These are phyloP conservation scores for Boloria selene DNA, from an alignment of 2,888 invertebrate species.

Conservation along the genomic window DNA sequence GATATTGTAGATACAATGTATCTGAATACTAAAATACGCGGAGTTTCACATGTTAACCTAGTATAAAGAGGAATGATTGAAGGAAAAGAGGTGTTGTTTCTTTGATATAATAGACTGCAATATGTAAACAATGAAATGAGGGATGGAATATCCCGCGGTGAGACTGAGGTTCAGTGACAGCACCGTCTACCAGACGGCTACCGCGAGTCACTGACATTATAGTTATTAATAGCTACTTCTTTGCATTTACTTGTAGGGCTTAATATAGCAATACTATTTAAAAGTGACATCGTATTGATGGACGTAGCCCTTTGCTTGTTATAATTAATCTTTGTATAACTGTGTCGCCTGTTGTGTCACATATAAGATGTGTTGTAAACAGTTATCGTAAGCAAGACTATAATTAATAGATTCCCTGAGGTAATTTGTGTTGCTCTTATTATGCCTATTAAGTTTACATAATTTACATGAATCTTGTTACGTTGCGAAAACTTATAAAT, in stretches of 20 bases:
- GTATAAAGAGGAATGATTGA: not conserved
- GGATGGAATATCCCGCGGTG: constrained; percentile 38
- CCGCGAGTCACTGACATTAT: constrained; percentile 63
- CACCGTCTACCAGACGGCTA: constrained; percentile 46
- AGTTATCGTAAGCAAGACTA: constrained; percentile 14
- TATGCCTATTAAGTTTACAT: not conserved
- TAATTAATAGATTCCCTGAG: constrained; percentile 5
- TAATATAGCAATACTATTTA: constrained; percentile 64
- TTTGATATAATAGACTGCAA: constrained; percentile 4
- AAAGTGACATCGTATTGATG: constrained; percentile 69
- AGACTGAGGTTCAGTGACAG: constrained; percentile 49
- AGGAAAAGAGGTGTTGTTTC: not conserved
- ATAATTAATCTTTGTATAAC: constrained; percentile 67
- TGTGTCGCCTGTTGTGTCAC: constrained; percentile 52
- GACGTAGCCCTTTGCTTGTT: constrained; percentile 54
- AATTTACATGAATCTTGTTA: not conserved
- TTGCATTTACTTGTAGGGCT: constrained; percentile 57
- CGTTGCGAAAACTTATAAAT: too few species aligned
- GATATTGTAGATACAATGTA: too few species aligned
- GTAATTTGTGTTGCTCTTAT: constrained; percentile 1
- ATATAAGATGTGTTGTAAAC: constrained; percentile 22
- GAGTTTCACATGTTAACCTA: not conserved
- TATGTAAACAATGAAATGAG: constrained; percentile 42
- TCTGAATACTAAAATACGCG: too few species aligned
- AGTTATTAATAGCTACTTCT: constrained; percentile 59